Percentiles rank a stretch among this genome's conserved stretches.
Conservation (phyloP, 2,888 invertebrate genomes). For the Netelia inedita region DNA sequence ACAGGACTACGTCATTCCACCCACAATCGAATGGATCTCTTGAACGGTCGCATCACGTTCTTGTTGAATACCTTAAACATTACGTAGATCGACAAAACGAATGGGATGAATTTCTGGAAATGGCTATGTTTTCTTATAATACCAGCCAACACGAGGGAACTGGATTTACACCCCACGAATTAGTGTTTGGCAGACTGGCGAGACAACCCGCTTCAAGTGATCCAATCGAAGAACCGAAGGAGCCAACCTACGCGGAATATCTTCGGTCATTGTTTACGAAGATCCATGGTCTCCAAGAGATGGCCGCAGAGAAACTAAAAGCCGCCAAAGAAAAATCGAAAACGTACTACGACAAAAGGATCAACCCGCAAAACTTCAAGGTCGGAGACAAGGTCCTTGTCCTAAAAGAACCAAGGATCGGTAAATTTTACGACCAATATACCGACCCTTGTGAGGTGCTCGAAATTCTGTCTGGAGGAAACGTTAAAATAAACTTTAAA, state of each 20-base stretch:
- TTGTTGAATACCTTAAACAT: constrained; percentile 67
- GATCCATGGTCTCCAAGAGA: constrained; percentile 12
- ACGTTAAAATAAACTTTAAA: constrained; percentile 39
- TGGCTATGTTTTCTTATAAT: constrained; percentile 66
- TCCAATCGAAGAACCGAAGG: constrained; percentile 3
- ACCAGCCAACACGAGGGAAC: constrained; percentile 64
- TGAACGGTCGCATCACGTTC: constrained; percentile 66
- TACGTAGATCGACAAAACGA: constrained; percentile 39
- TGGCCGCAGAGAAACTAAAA: constrained; percentile 14
- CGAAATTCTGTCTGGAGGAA: constrained; percentile 26
- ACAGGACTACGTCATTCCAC: constrained; percentile 53
- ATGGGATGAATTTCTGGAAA: constrained; percentile 57
- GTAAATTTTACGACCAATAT: constrained; percentile 45
- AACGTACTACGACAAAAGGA: constrained; percentile 26
- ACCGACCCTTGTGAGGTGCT: constrained; percentile 40
- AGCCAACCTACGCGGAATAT: constrained; percentile 44
- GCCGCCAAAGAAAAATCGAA: constrained; percentile 40
- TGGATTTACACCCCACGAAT: constrained; percentile 61
- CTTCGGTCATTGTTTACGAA: not conserved
- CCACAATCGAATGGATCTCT: constrained; percentile 64
- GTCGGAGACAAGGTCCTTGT: constrained; percentile 47
- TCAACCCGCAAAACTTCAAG: constrained; percentile 32
- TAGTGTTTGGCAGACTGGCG: constrained; percentile 61
- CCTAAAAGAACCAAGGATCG: constrained; percentile 48
- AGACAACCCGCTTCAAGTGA: constrained; percentile 15